phyloP scores from a whole-genome alignment of 2,888 invertebrate genomes.

The Poecilus cupreus region DNA sequence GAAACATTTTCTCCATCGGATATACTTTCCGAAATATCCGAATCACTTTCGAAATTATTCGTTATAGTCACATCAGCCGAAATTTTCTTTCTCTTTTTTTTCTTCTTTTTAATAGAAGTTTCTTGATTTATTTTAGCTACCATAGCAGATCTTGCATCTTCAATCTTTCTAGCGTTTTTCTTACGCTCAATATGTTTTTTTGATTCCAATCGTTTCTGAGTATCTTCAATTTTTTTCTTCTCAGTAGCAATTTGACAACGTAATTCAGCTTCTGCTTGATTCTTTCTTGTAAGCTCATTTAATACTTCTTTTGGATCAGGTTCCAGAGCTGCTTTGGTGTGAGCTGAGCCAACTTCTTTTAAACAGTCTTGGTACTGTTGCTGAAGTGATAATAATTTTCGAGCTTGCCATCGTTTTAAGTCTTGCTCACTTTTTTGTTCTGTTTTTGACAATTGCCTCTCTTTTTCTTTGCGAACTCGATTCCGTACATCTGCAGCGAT shows the following conservation, averaged over 20 bases:
- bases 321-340: constrained; percentile 71
- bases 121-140: constrained; percentile 67
- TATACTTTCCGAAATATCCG: constrained; percentile 19
- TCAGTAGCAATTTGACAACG: constrained; percentile 68
- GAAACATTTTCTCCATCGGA: neutral
- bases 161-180: constrained; percentile 71
- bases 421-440: constrained; percentile 74
- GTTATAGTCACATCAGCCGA: constrained; percentile 33
- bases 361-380: constrained; percentile 74
- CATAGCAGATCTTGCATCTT: constrained; percentile 72
- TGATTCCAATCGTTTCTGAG: constrained; percentile 63
- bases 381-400: constrained; percentile 73
- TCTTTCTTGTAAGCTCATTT: constrained; percentile 60
- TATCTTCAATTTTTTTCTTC: constrained; percentile 64
- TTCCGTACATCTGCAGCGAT: constrained; percentile 76
- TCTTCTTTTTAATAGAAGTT: constrained; percentile 54
- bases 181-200: constrained; percentile 66
- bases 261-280: constrained; percentile 16
- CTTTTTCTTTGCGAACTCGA: constrained; percentile 74
- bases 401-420: constrained; percentile 74
- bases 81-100: constrained; percentile 62
- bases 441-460: constrained; percentile 73
- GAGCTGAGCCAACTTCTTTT: constrained; percentile 74
- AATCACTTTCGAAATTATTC: neutral
- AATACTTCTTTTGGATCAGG: constrained; percentile 69